Conservation (phyloP, 2,888 invertebrate species). For the Agrotis ipsilon region DNA sequence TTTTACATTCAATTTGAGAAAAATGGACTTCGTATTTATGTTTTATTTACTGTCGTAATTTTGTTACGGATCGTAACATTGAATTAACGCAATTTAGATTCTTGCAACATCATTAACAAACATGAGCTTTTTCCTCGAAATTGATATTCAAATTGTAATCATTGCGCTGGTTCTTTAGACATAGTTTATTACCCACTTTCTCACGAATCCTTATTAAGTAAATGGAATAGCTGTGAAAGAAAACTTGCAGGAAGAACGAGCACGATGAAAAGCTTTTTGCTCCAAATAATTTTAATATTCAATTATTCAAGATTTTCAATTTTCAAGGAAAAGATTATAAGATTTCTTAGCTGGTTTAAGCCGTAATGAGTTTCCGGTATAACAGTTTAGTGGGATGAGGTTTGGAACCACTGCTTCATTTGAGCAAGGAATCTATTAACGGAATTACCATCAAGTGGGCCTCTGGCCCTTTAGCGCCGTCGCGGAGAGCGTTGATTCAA, state of each 20-base stretch:
- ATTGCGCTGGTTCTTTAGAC: neutral
- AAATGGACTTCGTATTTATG: constrained; percentile 67
- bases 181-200: neutral
- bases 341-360: constrained; percentile 86
- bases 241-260: constrained; percentile 56
- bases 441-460: constrained; percentile 72
- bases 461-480: constrained; percentile 60
- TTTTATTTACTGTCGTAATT: constrained; percentile 67
- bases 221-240: constrained; percentile 47
- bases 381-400: constrained; percentile 84
- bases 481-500: constrained; percentile 61
- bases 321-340: constrained; percentile 86
- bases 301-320: constrained; percentile 88
- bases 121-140: constrained; percentile 16
- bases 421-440: constrained; percentile 76
- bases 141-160: constrained; percentile 22
- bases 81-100: constrained; percentile 43
- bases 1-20: constrained; percentile 78
- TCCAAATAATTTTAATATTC: constrained; percentile 83
- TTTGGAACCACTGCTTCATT: constrained; percentile 80
- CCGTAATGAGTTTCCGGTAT: constrained; percentile 88
- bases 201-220: constrained; percentile 27
- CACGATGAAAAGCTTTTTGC: constrained; percentile 72
- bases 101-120: constrained; percentile 28
- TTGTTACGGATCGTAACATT: constrained; percentile 58